Base-by-base conservation (phyloP, 2,797 vertebrate species). In the Acestrorhynchus altus region DNA sequence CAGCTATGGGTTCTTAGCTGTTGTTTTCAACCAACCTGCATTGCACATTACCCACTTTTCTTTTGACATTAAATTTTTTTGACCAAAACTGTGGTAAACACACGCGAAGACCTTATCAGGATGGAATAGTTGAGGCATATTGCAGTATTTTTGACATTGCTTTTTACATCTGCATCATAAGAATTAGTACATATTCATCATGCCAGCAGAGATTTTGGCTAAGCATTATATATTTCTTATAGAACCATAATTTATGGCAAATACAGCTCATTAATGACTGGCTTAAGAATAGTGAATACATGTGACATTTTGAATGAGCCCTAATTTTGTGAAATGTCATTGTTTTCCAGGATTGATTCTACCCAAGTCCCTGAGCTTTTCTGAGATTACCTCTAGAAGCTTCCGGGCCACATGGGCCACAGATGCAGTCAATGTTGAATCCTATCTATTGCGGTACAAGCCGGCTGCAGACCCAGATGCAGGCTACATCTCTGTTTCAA, bases 361-460 rank as follows among this genome's bases (percentile, higher is more conserved):
- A n/a, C 96, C 96, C 12, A 93, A 69, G 69, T 90, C 91, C 70
- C 91, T 99, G 84, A 67, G 87, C 28, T 97, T 98, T 90, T 96
- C 96, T 1, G 93, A 98, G 22, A 82, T 96, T 18, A 92, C 93
- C 28, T 89, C 96, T 78, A 89, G 93, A 79, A 96, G 94, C 90
- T 95, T 99, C 91, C 90, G 93, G 83, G 88, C 93, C 42, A 92
- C 91, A 40, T 99, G 98, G 98, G 90, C 89, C 64, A 93, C 92
- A 0, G 92, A 95, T n/a, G 88, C 91, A 71, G 75, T 88, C 51
- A 85, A 93, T 4, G 94, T 95, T 0, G 88, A 95, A 84, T 95
- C 94, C 0, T 99, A 92, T 66, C 81, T 96, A 78, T 83, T 99
- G 59, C 93, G 93, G 79, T 98, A 97, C 84, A 95, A 90, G 77